Conservation (phyloP, 1,140 invertebrate genomes). For the Rhynchophorus ferrugineus region DNA sequence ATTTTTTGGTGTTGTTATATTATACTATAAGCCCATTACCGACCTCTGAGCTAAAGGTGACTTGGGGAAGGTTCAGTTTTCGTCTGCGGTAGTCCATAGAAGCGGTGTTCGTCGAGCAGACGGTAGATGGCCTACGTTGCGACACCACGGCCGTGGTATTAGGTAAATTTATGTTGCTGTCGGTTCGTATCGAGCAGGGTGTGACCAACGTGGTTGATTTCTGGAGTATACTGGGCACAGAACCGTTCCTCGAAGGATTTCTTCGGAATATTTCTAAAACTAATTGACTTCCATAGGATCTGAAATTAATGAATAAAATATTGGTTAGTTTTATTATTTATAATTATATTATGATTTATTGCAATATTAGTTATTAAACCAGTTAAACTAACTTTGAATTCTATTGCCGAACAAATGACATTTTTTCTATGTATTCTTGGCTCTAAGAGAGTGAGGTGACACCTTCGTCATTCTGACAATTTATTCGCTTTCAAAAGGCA, state of each 20-base stretch:
- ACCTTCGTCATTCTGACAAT: no score
- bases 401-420: no score
- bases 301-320: slow-evolving; percentile 39
- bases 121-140: slow-evolving; percentile 46
- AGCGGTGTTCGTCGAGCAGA: slow-evolving; percentile 46
- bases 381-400: no score
- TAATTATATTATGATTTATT: neutral
- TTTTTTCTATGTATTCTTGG: no score
- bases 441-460: no score
- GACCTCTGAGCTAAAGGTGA: slow-evolving; percentile 79
- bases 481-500: no score
- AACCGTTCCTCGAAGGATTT: slow-evolving; percentile 42
- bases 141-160: slow-evolving; percentile 27
- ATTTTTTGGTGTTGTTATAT: no score
- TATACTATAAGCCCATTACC: slow-evolving; percentile 62
- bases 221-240: slow-evolving; percentile 37
- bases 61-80: slow-evolving; percentile 63
- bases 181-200: slow-evolving; percentile 30
- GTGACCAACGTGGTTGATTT: slow-evolving; percentile 24
- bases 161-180: slow-evolving; percentile 41
- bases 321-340: neutral
- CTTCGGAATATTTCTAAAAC: slow-evolving; percentile 70
- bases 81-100: slow-evolving; percentile 50
- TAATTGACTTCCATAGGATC: slow-evolving; percentile 59
- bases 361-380: no score